A percentile compares a stretch with the other conserved stretches of the same genome.
phyloP scores from a whole-genome alignment of 2,797 vertebrate species.

The Naso thynnoides region DNA sequence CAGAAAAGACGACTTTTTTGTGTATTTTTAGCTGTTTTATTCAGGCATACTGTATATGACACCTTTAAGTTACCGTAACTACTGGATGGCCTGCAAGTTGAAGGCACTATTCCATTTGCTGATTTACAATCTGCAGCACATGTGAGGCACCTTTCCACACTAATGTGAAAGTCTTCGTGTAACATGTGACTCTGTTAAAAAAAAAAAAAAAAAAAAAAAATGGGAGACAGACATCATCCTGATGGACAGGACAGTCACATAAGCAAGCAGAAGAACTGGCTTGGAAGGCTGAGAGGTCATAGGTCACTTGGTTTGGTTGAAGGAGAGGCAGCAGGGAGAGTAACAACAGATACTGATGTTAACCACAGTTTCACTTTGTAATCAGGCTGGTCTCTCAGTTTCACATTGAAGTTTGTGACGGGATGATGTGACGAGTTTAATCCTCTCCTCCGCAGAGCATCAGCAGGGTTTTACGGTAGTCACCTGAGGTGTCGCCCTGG shows the following conservation, averaged over 20 bases:
- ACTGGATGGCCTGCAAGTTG: conserved; percentile 31
- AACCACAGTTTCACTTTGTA: conserved; percentile 46
- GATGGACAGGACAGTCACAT: conserved; percentile 25
- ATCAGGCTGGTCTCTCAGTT: conserved; percentile 37
- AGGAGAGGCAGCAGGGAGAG: conserved; percentile 56
- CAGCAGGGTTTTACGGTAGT: conserved; percentile 94
- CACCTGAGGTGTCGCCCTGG: conserved; percentile 96
- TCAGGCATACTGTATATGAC: conserved; percentile 40
- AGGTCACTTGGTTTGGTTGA: conserved; percentile 79
- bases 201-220: conserved; percentile 59
- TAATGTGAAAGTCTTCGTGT: conserved; percentile 36
- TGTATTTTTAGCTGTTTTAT: conserved; percentile 48
- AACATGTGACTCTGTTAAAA: conserved; percentile 53
- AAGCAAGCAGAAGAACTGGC: conserved; percentile 38
- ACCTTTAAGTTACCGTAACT: conserved; percentile 59
- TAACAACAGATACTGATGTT: conserved; percentile 46
- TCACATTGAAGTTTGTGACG: conserved; percentile 24
- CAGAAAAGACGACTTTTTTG: not conserved
- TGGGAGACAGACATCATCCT: conserved; percentile 22
- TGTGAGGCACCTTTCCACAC: conserved; percentile 39
- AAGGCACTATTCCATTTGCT: conserved; percentile 53
- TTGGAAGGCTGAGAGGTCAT: conserved; percentile 55
- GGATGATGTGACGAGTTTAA: conserved; percentile 47
- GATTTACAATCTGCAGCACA: conserved; percentile 22
- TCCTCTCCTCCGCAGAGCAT: conserved; percentile 90